phyloP scores from a whole-genome alignment of 2,888 invertebrate genomes.

The Agrotis segetum region DNA sequence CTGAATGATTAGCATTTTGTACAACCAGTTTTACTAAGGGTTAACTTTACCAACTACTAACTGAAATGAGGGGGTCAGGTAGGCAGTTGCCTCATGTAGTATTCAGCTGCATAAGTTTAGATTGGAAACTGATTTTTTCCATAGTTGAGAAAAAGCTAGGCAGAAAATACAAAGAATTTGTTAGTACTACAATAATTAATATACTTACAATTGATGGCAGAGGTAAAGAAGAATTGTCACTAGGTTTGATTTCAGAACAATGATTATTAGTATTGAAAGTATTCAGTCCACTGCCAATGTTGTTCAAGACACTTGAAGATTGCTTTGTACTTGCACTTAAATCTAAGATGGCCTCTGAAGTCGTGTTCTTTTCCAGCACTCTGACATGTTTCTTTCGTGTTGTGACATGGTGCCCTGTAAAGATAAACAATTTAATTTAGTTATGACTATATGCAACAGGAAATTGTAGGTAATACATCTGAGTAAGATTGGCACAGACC shows the following conservation, averaged over 20 bases:
- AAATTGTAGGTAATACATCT: background rate
- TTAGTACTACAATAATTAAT: conserved; percentile 7
- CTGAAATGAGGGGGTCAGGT: too few species aligned
- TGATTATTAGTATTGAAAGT: conserved; percentile 42
- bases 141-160: too few species aligned
- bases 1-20: too few species aligned
- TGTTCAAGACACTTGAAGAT: conserved; percentile 30
- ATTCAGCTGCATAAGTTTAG: too few species aligned
- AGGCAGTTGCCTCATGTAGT: too few species aligned
- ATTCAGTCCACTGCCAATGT: conserved; percentile 37
- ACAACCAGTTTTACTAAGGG: too few species aligned
- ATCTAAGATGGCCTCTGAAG: conserved; percentile 48
- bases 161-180: conserved; percentile 2
- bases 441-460: background rate
- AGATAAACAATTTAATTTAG: background rate
- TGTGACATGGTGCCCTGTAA: conserved; percentile 73
- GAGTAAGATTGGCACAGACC: background rate
- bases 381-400: conserved; percentile 68
- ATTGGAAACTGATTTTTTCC: too few species aligned
- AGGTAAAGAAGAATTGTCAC: conserved; percentile 58
- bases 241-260: conserved; percentile 47
- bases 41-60: too few species aligned
- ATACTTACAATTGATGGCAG: conserved; percentile 67
- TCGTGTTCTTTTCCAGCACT: conserved; percentile 66
- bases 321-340: conserved; percentile 44